Evolutionary conservation across 2,797 vertebrate genomes (phyloP), one percentile per base, ranked within the genome.

Genomic region (Chaetophractus vellerosus): DNA sequence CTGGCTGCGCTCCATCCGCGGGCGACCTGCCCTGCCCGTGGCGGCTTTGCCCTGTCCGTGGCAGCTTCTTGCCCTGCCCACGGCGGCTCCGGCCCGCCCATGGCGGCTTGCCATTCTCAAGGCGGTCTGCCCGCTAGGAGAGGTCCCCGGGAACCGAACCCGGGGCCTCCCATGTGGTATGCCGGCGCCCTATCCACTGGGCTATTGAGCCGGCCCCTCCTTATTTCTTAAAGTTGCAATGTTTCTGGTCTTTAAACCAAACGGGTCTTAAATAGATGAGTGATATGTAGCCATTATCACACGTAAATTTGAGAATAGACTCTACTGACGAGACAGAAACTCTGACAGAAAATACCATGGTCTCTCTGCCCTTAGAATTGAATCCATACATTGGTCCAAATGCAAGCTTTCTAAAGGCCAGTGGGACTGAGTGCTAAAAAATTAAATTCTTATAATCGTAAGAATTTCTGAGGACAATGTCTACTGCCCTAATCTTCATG

Each of bases 281-380:
- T 76, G 26, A 31, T 16, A 28, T 52, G 21, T 59, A 63, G 33
- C 38, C 45, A 80, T 64, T 26, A 78, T 88, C 18, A 74, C 6
- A 71, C 18, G 1, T 26, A 36, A 71, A 88, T 18, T 10, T 93
- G 23, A 63, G 41, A 75, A 59, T 71, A 45, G 88, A 82, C 45
- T 85, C 21, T 57, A 31, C 50, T 79, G n/a, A 21, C 14, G 61
- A 71, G 36, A 48, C 10, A 64, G 11, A 93, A 38, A 38, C 38
- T 38, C 1, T 69, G 57, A 79, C 19, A 59, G 87, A 88, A 91
- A 68, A 93, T 9, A 33, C 80, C 81, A 69, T 24, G 2, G 41
- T 64, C 59, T 68, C 31, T n/a, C n/a, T 64, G 26, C 9, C 31
- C 86, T 95, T 82, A 94, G 36, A 82, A 74, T 26, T 38, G 26